These are phyloP conservation scores for Dascillus cervinus DNA, from an alignment of 2,888 invertebrate species.

Conservation along the genomic window DNA sequence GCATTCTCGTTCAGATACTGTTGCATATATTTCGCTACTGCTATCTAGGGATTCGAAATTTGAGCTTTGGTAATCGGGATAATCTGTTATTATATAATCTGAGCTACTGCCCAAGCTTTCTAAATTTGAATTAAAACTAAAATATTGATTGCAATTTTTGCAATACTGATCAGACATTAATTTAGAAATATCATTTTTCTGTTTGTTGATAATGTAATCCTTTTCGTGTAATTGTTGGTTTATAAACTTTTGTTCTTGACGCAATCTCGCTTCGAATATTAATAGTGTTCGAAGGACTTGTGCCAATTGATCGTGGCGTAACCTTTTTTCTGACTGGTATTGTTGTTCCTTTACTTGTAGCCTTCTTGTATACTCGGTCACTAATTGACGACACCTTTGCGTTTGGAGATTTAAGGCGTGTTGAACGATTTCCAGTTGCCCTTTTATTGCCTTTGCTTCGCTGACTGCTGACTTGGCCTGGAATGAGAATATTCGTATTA, in stretches of 20 bases:
- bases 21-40: conserved; percentile 39
- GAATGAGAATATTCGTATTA: conserved; percentile 35
- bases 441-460: conserved; percentile 50
- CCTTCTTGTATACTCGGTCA: conserved; percentile 55
- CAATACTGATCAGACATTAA: conserved; percentile 48
- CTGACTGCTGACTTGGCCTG: conserved; percentile 60
- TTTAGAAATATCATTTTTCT: conserved; percentile 60
- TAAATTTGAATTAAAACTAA: conserved; percentile 27
- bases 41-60: conserved; percentile 40
- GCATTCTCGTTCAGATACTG: conserved; percentile 34
- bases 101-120: conserved; percentile 40
- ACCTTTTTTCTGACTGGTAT: conserved; percentile 52
- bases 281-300: conserved; percentile 62
- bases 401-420: conserved; percentile 59
- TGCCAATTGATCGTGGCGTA: conserved; percentile 64
- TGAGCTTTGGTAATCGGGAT: conserved; percentile 35
- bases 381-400: conserved; percentile 60
- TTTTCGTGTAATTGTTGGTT: conserved; percentile 60
- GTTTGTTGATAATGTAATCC: conserved; percentile 62
- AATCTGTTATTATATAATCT: conserved; percentile 37
- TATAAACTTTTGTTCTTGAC: conserved; percentile 66
- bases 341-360: conserved; percentile 54
- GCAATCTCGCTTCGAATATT: conserved; percentile 62
- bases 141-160: conserved; percentile 40
- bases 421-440: conserved; percentile 60